phyloP scores from a whole-genome alignment of 2,888 invertebrate genomes.

The Xanthostigma xanthostigma region DNA sequence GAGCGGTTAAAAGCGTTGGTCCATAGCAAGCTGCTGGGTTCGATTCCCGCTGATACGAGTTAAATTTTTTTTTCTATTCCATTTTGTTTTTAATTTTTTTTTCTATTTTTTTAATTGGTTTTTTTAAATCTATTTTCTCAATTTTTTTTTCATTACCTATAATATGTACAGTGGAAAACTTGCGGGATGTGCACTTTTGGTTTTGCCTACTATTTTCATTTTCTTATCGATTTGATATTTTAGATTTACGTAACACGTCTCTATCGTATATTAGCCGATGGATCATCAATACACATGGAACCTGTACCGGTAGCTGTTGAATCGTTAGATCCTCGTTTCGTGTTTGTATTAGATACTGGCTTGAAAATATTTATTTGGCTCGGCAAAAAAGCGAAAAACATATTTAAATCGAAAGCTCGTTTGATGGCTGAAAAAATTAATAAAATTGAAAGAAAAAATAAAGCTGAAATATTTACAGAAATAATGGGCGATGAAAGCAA shows the following conservation, averaged over 20 bases:
- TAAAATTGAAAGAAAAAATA: slow-evolving; percentile 93
- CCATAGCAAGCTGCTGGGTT: too few relatives aligned
- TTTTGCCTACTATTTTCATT: slow-evolving; percentile 6
- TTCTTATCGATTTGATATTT: slow-evolving; percentile 7
- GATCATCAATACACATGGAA: slow-evolving; percentile 75
- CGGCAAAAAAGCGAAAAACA: slow-evolving; percentile 75
- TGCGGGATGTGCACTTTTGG: too few relatives aligned
- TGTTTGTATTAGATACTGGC: slow-evolving; percentile 83
- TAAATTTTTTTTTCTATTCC: too few relatives aligned
- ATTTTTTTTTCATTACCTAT: too few relatives aligned
- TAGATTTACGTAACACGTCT: slow-evolving; percentile 70
- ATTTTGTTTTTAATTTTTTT: too few relatives aligned
- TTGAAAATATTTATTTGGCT: slow-evolving; percentile 82
- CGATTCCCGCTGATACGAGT: too few relatives aligned
- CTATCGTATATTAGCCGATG: slow-evolving; percentile 81
- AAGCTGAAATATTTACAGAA: slow-evolving; percentile 77
- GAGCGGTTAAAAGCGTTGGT: too few relatives aligned
- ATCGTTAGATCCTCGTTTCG: slow-evolving; percentile 80
- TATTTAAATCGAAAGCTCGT: slow-evolving; percentile 73
- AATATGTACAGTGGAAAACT: too few relatives aligned
- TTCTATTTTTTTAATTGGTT: too few relatives aligned
- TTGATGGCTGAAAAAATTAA: slow-evolving; percentile 96
- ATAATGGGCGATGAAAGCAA: slow-evolving; percentile 65
- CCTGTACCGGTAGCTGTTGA: slow-evolving; percentile 56
- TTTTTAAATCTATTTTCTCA: too few relatives aligned